Evolutionary conservation across 2,888 invertebrate genomes (phyloP).

Genomic region (Drosophila nr. fundita): DNA sequence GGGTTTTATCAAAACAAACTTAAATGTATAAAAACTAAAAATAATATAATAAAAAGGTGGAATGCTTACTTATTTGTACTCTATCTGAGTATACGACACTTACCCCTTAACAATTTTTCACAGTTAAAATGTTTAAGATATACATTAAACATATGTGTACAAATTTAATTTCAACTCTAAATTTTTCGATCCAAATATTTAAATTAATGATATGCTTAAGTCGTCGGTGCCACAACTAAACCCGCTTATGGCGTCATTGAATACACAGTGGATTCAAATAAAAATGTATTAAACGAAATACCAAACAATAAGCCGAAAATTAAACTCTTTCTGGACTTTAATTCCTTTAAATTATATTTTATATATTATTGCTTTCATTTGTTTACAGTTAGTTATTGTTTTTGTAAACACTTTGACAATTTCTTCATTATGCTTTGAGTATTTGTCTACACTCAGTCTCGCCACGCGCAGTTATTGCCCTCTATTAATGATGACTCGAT

Average conservation of each 20-base stretch:
- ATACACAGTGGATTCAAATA: conserved; percentile 14
- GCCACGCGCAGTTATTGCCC: conserved; percentile 1
- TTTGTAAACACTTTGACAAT: background rate
- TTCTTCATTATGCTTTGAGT: too few species aligned
- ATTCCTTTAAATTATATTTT: background rate
- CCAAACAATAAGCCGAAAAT: background rate
- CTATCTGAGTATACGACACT: background rate
- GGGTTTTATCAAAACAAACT: too few species aligned
- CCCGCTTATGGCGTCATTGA: conserved; percentile 19
- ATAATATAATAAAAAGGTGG: background rate
- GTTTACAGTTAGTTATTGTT: background rate
- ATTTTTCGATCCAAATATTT: conserved; percentile 22
- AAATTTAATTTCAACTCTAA: too few species aligned
- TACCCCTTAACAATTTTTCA: background rate
- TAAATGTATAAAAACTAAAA: background rate
- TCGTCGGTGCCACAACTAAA: background rate
- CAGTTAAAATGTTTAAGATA: background rate
- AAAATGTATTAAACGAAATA: background rate
- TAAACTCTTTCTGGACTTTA: background rate
- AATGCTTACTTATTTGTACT: too few species aligned
- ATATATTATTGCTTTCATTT: background rate
- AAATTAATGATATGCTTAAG: conserved; percentile 17
- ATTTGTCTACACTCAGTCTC: background rate
- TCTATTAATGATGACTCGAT: background rate
- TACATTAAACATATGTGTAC: background rate